Evolutionary conservation across 2,888 invertebrate species (phyloP).

Genomic region (Agonopterix heracliana): DNA sequence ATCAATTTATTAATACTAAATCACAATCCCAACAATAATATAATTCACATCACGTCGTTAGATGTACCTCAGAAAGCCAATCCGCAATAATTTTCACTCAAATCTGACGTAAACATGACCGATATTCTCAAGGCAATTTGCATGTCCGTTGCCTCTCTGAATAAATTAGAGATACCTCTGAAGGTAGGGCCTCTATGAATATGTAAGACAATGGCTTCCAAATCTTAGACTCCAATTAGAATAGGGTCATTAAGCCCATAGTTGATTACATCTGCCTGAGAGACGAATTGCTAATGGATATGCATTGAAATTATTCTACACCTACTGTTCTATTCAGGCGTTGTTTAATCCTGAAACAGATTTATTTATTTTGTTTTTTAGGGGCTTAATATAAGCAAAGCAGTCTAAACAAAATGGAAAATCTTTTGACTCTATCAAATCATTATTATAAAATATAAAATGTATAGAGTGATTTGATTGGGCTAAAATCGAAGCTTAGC

Average conservation of each 20-base stretch:
- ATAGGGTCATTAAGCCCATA: slow-evolving; percentile 60
- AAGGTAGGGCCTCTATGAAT: slow-evolving; percentile 65
- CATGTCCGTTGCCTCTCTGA: slow-evolving; percentile 68
- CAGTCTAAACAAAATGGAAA: no score
- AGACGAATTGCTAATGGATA: slow-evolving; percentile 28
- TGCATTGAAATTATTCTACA: slow-evolving; percentile 1
- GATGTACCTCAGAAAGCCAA: slow-evolving; percentile 41
- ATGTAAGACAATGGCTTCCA: slow-evolving; percentile 73
- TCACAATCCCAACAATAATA: not conserved
- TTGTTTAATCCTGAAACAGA: no score
- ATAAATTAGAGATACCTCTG: slow-evolving; percentile 66
- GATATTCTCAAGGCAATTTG: slow-evolving; percentile 70
- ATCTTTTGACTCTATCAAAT: no score
- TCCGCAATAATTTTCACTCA: slow-evolving; percentile 70
- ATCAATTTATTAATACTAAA: no score
- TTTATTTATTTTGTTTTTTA: no score
- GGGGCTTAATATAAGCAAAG: no score
- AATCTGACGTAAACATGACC: slow-evolving; percentile 74
- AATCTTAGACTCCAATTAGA: slow-evolving; percentile 72
- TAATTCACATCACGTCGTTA: slow-evolving; percentile 29
- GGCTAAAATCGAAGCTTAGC: no score
- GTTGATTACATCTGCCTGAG: slow-evolving; percentile 55
- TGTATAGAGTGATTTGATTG: no score
- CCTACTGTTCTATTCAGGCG: not conserved
- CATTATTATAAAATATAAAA: no score